Conservation (phyloP, 2,888 invertebrate genomes). For the Phalera bucephala region DNA sequence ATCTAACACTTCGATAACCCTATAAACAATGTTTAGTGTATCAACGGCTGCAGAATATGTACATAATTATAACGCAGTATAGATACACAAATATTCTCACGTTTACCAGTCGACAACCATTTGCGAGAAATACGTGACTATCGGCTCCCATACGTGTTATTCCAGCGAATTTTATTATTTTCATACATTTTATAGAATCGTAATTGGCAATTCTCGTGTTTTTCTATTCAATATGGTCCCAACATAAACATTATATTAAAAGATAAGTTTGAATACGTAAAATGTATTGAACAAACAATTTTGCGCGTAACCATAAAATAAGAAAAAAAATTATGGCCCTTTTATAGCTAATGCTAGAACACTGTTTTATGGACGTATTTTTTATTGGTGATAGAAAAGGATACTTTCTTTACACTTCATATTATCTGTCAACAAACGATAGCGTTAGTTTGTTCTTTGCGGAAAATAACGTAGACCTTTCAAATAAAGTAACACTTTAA, state of each 20-base stretch:
- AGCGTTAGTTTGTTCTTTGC: too few species aligned
- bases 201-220: conserved; percentile 26
- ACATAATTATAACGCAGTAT: conserved; percentile 32
- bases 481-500: too few species aligned
- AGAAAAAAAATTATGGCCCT: too few species aligned
- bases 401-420: too few species aligned
- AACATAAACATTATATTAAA: not conserved
- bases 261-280: not conserved
- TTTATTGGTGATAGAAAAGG: too few species aligned
- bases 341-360: too few species aligned
- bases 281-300: not conserved
- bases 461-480: too few species aligned
- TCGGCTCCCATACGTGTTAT: conserved; percentile 51
- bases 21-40: too few species aligned
- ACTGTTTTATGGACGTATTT: too few species aligned
- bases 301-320: not conserved
- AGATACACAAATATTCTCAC: conserved; percentile 73
- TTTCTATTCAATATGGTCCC: conserved; percentile 2
- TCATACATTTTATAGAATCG: conserved; percentile 19
- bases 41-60: too few species aligned
- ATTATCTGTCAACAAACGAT: too few species aligned
- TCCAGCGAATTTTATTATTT: conserved; percentile 28
- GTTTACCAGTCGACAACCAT: conserved; percentile 58
- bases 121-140: conserved; percentile 60
- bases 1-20: too few species aligned